phyloP scores from a whole-genome alignment of 1,140 invertebrate genomes.

The Cydia strobilella region DNA sequence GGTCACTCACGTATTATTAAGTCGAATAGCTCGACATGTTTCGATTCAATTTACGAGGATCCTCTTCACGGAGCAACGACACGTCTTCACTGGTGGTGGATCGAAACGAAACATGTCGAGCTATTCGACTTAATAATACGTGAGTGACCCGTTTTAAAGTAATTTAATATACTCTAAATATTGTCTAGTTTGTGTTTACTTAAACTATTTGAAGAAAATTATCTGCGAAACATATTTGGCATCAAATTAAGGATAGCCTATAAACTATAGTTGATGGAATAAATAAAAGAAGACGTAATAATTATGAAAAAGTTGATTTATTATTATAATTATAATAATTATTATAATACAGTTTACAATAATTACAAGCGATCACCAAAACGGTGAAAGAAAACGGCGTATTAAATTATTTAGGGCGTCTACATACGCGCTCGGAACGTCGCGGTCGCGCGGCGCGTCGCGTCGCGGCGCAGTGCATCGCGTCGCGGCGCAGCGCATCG shows the following conservation, averaged over 20 bases:
- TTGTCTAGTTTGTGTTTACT: no score
- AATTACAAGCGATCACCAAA: conserved; percentile 80
- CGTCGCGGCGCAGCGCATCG: conserved; percentile 31
- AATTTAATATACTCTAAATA: no score
- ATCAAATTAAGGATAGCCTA: neutral
- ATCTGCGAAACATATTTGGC: no score
- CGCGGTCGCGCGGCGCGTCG: conserved; percentile 41
- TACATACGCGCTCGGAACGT: conserved; percentile 48
- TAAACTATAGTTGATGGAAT: neutral
- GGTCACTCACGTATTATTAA: no score
- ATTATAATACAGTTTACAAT: conserved; percentile 81
- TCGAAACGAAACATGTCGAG: no score
- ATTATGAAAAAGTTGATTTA: conserved; percentile 80
- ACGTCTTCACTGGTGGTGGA: no score
- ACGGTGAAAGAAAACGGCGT: conserved; percentile 78
- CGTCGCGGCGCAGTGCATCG: conserved; percentile 37
- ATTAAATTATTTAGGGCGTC: conserved; percentile 74
- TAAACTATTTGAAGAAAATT: no score
- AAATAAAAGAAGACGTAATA: conserved; percentile 71
- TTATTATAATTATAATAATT: conserved; percentile 79
- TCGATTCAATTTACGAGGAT: no score
- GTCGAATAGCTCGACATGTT: no score
- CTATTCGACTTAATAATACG: no score
- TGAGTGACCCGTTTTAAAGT: no score
- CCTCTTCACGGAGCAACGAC: no score